Conservation (phyloP, 2,797 vertebrate genomes). For the Thamnophis elegans region DNA sequence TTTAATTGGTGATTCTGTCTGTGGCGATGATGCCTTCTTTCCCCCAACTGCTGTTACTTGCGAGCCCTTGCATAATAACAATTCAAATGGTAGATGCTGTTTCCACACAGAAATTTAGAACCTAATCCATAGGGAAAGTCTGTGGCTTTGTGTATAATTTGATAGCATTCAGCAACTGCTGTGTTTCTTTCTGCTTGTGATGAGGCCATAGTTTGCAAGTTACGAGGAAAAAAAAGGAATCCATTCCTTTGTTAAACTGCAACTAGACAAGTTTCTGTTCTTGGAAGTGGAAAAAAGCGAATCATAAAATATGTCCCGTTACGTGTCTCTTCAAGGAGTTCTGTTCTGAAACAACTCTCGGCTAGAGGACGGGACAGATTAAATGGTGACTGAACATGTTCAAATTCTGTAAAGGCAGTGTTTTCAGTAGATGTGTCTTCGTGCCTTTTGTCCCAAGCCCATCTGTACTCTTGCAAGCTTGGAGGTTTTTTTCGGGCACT, state of each 20-base stretch:
- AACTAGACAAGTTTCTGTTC: not conserved
- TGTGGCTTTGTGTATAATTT: not conserved
- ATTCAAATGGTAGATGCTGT: not conserved
- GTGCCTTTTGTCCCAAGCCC: not conserved
- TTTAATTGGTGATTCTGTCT: not conserved
- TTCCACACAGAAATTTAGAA: not conserved
- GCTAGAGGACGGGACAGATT: not conserved
- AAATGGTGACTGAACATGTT: not conserved
- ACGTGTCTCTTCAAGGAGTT: not conserved
- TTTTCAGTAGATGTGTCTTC: not conserved
- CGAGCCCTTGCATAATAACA: not conserved
- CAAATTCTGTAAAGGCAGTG: not conserved
- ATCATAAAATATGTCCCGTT: not conserved
- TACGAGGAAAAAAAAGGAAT: no score
- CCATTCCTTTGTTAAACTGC: not conserved
- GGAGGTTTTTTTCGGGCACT: not conserved
- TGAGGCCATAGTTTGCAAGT: not conserved
- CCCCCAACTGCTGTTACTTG: not conserved
- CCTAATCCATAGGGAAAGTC: not conserved
- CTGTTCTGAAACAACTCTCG: not conserved
- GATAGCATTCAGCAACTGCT: not conserved
- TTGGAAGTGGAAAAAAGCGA: not conserved
- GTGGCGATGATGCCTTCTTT: slow-evolving; percentile 11
- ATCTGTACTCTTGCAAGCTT: not conserved
- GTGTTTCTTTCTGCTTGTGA: not conserved